Percentiles rank a stretch among this genome's conserved stretches.
phyloP scores from a whole-genome alignment of 2,888 invertebrate species.

The Callyntrura sp. region DNA sequence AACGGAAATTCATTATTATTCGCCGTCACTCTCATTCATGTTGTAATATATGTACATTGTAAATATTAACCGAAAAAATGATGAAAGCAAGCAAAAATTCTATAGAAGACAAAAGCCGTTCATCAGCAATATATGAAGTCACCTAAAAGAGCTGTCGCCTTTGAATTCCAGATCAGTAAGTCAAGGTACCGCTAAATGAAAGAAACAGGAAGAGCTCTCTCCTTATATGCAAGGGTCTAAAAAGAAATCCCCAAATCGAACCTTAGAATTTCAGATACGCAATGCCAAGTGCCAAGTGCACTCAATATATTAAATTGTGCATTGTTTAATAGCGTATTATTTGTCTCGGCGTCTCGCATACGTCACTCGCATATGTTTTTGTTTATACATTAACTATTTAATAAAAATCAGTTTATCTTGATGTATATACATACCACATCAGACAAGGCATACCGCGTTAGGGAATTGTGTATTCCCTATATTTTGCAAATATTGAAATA shows the following conservation, averaged over 20 bases:
- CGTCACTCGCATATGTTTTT: too few species aligned
- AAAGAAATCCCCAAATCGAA: neutral
- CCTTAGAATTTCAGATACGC: slow-evolving; percentile 51
- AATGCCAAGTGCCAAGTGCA: slow-evolving; percentile 51
- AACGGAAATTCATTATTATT: neutral
- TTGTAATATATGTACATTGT: neutral
- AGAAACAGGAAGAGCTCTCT: slow-evolving; percentile 10
- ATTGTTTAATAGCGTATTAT: neutral
- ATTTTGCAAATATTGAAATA: too few species aligned
- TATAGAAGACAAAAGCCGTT: neutral
- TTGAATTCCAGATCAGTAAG: slow-evolving; percentile 59
- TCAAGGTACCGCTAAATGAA: slow-evolving; percentile 55
- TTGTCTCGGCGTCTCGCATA: neutral
- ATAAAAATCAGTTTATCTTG: too few species aligned
- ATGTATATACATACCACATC: neutral
- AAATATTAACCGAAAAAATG: neutral
- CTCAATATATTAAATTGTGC: neutral
- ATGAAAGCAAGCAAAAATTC: neutral
- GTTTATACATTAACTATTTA: too few species aligned
- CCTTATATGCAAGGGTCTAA: neutral
- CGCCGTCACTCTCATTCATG: neutral
- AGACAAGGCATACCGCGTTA: neutral
- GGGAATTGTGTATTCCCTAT: too few species aligned
- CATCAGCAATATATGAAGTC: neutral
- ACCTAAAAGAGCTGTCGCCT: neutral